Evolutionary conservation across 2,888 invertebrate genomes (phyloP), one percentile per base, ranked within the genome.

Genomic region (Phasia obesa): DNA sequence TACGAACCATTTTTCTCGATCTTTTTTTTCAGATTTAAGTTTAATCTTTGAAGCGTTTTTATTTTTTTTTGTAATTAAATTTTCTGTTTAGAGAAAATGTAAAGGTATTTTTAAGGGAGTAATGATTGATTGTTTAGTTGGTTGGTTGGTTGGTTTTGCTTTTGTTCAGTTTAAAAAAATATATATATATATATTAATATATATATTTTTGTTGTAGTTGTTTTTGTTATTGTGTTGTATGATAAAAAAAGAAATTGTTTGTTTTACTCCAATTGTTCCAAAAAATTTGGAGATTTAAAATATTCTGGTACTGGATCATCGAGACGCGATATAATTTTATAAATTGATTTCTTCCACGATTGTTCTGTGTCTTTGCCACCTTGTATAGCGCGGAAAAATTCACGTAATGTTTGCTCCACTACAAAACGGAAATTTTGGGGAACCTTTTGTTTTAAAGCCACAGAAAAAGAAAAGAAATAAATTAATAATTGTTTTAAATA

Each of bases 261-360:
- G 69, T 88, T 86, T 88, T 90, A 98, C 94, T 98, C 98, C 90
- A 99, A 94, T 92, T 98, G 98, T 92, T 99, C 99, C 93, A 99
- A 95, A 94, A 99, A 99, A 93, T 99, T 98, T 87, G 99, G 98
- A 90, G 98, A 97, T 93, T 99, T 99, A 95, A 99, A 99, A 94
- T 98, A 99, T 92, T 99, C 99, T 87, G 99, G 99, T 89, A 99
- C 97, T 86, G 97, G 96, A 92, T 99, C 99, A 93, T 99, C 99
- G 93, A 99, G 94, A 91, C 99, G 95, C 89, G 99, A 98, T 92
- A 99, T 99, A 90, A 99, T 96, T 93, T 99, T 99, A 94, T 99
- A 99, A 93, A 99, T 99, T 89, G 98, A 96, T 92, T 99, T 99
- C 94, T 99, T 99, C 99, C 99, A 99, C 90, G 99, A 99, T 92